Evolutionary conservation across 2,797 vertebrate species (phyloP).

Genomic region (Mionectes olivaceus): DNA sequence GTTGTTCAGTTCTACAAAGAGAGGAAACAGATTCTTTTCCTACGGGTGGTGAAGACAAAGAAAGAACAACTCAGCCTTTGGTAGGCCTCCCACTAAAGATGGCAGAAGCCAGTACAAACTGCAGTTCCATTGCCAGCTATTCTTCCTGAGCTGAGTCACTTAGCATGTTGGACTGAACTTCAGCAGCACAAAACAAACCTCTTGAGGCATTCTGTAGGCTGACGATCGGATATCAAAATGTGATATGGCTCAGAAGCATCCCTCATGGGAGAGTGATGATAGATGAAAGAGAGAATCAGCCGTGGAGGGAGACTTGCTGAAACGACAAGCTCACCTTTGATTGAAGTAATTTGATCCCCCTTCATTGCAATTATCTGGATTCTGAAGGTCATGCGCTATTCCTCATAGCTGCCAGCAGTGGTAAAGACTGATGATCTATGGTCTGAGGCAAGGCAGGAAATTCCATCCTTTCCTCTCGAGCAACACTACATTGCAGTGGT

Average conservation of each 20-base stretch:
- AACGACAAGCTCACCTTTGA: conserved; percentile 39
- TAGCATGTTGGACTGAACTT: neutral
- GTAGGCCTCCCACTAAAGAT: neutral
- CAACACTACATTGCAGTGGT: neutral
- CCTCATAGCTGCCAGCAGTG: conserved; percentile 7
- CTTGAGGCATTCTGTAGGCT: conserved; percentile 1
- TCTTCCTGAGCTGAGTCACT: conserved; percentile 36
- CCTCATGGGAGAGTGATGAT: neutral
- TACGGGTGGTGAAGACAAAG: conserved; percentile 30
- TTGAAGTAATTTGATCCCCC: neutral
- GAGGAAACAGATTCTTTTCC: conserved; percentile 39
- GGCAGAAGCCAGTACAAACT: conserved; percentile 46
- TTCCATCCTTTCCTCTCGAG: conserved; percentile 26
- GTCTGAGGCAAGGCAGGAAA: conserved; percentile 7
- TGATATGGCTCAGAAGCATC: conserved; percentile 26
- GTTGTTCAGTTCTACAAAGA: neutral
- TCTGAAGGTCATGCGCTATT: neutral
- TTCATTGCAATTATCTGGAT: conserved; percentile 25
- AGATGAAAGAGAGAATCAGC: conserved; percentile 5
- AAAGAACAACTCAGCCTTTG: conserved; percentile 43
- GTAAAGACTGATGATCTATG: neutral
- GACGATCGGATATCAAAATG: conserved; percentile 12
- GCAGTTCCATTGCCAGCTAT: conserved; percentile 22
- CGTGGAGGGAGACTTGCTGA: neutral
- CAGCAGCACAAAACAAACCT: conserved; percentile 37